These are phyloP conservation scores for Cyanistes caeruleus DNA, from an alignment of 2,113 vertebrate species.

Conservation along the genomic window DNA sequence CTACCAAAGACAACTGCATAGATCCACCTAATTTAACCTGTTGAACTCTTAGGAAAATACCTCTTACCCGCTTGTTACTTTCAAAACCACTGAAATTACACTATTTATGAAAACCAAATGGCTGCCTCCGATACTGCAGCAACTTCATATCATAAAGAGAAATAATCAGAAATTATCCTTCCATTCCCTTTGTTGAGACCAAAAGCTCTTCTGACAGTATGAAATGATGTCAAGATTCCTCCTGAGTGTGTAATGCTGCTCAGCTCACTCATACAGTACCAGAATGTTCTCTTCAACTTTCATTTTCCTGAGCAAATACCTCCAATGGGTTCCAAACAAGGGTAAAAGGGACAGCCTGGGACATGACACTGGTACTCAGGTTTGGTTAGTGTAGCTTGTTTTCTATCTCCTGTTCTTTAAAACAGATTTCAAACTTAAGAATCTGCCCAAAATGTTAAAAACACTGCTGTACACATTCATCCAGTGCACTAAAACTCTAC, in stretches of 20 bases:
- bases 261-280: neutral
- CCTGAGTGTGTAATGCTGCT: neutral
- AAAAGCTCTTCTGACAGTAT: neutral
- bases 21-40: neutral
- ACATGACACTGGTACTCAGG: neutral
- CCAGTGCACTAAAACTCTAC: neutral
- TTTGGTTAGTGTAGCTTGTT: neutral
- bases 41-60: neutral
- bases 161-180: neutral
- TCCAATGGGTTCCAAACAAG: neutral
- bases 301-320: neutral
- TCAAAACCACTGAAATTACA: neutral
- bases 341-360: neutral
- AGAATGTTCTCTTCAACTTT: neutral
- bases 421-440: neutral
- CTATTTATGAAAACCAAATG: neutral
- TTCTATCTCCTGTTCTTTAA: neutral
- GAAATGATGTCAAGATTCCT: neutral
- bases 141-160: neutral
- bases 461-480: neutral
- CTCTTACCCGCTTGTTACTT: neutral
- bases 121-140: neutral
- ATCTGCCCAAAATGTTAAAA: neutral
- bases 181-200: neutral
- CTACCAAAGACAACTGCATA: neutral